Base-by-base conservation (phyloP, 2,113 vertebrate genomes). In the Amazona vittata region DNA sequence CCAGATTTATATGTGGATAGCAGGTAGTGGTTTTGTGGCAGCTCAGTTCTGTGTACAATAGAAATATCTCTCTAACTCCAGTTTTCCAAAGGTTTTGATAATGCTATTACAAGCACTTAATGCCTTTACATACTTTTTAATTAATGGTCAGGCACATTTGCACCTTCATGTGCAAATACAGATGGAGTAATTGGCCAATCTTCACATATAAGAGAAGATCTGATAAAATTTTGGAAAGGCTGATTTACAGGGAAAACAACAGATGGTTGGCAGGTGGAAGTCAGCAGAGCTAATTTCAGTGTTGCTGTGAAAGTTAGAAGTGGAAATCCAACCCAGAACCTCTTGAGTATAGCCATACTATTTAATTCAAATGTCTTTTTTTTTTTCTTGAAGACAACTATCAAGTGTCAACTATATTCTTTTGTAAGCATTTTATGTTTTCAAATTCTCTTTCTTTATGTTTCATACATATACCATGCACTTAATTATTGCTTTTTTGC, bases 371-470 rank as follows among this genome's bases (percentile, higher is more conserved):
- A 94, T 77, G 4, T 33, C 29, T 16, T 29, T 37, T 60, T 62
- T 39, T 55, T 39, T 60, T 44, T n/a, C 67, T 90, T 77, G 71
- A 96, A 95, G 93, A 76, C 59, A 97, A 91, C 85, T 93, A 96
- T 69, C 46, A 84, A 70, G 49, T 70, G 44, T 81, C 90, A 97
- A 97, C 95, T 19, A 4, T 63, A 67, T 91, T 86, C 33, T 95
- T 96, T 82, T 70, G 9, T 96, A 95, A 97, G 76, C 55, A 89
- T 95, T 91, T 97, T 84, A 47, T 89, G 80, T 90, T 90, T 97
- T 96, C 75, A 95, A 92, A 89, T 94, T 65, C 21, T 53, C 35
- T 89, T 97, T 95, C 85, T 47, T 93, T 90, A 88, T 93, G 74
- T 96, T 97, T 97, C 90, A 87, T 95, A 46, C 15, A 39, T 95